phyloP scores from a whole-genome alignment of 2,113 vertebrate species.

The Mugil cephalus region DNA sequence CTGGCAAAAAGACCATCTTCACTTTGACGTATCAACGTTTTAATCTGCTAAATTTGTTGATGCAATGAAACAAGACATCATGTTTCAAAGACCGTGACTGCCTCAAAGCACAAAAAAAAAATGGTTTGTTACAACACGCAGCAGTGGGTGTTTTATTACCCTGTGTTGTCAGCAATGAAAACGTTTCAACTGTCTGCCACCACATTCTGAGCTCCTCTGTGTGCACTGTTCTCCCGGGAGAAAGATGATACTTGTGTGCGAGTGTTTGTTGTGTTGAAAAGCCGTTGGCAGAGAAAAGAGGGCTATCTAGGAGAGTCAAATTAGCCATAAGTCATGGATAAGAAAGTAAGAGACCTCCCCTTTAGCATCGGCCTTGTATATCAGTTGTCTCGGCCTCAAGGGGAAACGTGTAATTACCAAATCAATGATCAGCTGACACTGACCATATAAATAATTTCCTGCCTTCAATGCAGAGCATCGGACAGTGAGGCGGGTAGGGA shows the following conservation, averaged over 20 bases:
- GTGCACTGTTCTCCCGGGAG: conserved; percentile 66
- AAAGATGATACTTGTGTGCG: conserved; percentile 78
- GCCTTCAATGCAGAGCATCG: conserved; percentile 35
- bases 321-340: conserved; percentile 75
- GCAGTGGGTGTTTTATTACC: conserved; percentile 73
- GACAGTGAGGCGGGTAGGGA: conserved; percentile 23
- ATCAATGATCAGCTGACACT: conserved; percentile 80
- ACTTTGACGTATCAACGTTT: conserved; percentile 38
- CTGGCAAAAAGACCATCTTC: conserved; percentile 25
- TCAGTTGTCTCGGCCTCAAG: conserved; percentile 66
- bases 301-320: conserved; percentile 65
- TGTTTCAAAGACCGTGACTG: conserved; percentile 44
- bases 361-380: conserved; percentile 69
- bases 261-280: conserved; percentile 81
- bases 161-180: conserved; percentile 76
- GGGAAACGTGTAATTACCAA: conserved; percentile 76
- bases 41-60: conserved; percentile 45
- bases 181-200: conserved; percentile 72
- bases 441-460: conserved; percentile 74
- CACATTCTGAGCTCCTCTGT: conserved; percentile 68
- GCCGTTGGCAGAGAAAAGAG: conserved; percentile 70
- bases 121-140: conserved; percentile 70
- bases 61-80: conserved; percentile 44
- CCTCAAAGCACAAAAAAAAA: conserved; percentile 46
- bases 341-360: conserved; percentile 63